A percentile compares a stretch with the other conserved stretches of the same genome.
phyloP scores from a whole-genome alignment of 2,797 vertebrate genomes.

The Alcedo atthis region DNA sequence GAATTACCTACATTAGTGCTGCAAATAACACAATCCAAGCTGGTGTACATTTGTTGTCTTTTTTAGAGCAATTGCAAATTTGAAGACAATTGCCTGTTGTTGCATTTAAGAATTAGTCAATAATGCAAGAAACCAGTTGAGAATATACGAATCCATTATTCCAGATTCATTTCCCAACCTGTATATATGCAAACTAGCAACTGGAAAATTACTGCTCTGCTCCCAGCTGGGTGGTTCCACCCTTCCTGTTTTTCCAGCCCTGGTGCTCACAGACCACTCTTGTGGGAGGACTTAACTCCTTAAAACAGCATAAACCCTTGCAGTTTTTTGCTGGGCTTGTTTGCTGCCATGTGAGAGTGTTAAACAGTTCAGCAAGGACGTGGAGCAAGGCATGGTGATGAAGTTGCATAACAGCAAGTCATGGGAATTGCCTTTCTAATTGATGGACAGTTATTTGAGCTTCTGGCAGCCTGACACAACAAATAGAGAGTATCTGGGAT shows the following conservation, averaged over 20 bases:
- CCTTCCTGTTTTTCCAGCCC: rapidly evolving
- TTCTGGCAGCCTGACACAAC: neutral
- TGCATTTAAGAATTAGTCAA: neutral
- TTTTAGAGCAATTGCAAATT: neutral
- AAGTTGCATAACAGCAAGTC: neutral
- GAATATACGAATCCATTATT: neutral
- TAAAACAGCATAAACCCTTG: neutral
- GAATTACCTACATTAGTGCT: neutral
- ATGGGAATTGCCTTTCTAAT: neutral
- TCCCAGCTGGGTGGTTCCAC: neutral
- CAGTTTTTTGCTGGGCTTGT: neutral
- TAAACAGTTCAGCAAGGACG: neutral
- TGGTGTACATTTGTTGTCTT: neutral
- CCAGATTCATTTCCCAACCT: neutral
- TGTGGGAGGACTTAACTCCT: neutral
- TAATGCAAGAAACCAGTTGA: neutral
- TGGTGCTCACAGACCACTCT: neutral
- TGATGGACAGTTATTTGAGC: neutral
- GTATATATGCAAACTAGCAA: neutral
- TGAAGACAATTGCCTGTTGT: neutral
- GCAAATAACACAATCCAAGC: neutral
- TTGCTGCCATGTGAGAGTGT: neutral
- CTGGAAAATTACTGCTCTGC: neutral
- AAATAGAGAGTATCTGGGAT: no score
- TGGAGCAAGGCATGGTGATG: neutral